Conservation (phyloP, 2,888 invertebrate genomes). For the Limnephilus auricula region DNA sequence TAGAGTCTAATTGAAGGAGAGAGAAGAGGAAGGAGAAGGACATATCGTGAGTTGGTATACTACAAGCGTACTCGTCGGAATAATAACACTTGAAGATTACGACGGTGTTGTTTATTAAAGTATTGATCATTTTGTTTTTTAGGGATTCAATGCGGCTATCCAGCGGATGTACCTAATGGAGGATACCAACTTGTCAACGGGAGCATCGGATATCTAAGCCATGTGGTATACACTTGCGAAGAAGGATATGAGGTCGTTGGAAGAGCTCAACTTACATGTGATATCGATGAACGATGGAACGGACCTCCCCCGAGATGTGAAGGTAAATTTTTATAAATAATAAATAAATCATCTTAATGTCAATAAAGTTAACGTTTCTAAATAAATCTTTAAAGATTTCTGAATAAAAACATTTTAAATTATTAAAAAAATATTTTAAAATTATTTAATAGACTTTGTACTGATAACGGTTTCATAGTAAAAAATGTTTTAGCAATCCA, state of each 20-base stretch:
- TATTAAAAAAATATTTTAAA: not conserved
- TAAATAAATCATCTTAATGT: no score
- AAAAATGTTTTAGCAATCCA: constrained; percentile 78
- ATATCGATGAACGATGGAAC: constrained; percentile 95
- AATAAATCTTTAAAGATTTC: not conserved
- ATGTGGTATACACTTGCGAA: constrained; percentile 90
- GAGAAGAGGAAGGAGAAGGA: no score
- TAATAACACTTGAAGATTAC: no score
- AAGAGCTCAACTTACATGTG: constrained; percentile 89
- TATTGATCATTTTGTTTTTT: constrained; percentile 62
- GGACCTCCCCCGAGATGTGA: constrained; percentile 94
- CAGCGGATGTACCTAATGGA: constrained; percentile 91
- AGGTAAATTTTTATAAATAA: constrained; percentile 70
- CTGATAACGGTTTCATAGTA: not conserved
- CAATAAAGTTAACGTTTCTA: no score
- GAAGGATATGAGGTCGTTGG: constrained; percentile 92
- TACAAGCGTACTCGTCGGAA: no score
- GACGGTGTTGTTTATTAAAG: no score
- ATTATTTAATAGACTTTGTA: not conserved
- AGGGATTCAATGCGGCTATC: constrained; percentile 94
- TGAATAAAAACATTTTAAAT: not conserved
- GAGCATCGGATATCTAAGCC: constrained; percentile 91
- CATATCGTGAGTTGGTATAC: no score
- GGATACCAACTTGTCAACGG: constrained; percentile 88
- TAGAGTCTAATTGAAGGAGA: no score